Conservation (phyloP, 1,140 invertebrate genomes). For the Cherax destructor region DNA sequence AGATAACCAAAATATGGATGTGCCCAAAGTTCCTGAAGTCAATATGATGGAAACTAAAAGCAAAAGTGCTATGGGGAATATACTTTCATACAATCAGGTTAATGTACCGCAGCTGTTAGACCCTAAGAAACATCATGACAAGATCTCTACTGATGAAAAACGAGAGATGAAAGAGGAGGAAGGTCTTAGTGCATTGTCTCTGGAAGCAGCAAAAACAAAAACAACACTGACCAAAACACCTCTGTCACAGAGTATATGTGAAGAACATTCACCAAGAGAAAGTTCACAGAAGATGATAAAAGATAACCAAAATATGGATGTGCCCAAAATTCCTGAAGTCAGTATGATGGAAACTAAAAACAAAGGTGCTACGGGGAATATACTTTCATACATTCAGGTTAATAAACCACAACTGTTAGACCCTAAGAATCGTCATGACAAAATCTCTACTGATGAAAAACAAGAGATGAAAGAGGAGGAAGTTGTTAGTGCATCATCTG, state of each 20-base stretch:
- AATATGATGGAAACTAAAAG: neutral
- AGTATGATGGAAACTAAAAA: neutral
- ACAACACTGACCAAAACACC: neutral
- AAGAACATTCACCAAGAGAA: neutral
- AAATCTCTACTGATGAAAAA: constrained; percentile 10
- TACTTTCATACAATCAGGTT: too few relatives aligned
- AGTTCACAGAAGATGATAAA: neutral
- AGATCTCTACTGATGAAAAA: constrained; percentile 26
- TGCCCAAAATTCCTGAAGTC: neutral
- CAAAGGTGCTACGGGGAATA: neutral
- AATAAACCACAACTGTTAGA: constrained; percentile 17
- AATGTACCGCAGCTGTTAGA: too few relatives aligned
- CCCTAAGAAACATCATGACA: neutral
- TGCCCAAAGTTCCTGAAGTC: neutral
- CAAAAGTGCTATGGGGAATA: neutral
- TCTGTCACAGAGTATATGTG: neutral
- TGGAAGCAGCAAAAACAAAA: neutral
- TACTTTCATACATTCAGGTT: constrained; percentile 39
- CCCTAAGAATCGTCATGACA: constrained; percentile 22
- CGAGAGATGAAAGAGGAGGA: neutral
- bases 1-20: neutral
- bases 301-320: neutral
- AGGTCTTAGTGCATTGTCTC: neutral
- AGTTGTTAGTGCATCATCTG: neutral
- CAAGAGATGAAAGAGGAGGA: neutral